Evolutionary conservation across 1,140 invertebrate species (phyloP), one percentile per base, ranked within the genome.

Genomic region (Achroia grisella): DNA sequence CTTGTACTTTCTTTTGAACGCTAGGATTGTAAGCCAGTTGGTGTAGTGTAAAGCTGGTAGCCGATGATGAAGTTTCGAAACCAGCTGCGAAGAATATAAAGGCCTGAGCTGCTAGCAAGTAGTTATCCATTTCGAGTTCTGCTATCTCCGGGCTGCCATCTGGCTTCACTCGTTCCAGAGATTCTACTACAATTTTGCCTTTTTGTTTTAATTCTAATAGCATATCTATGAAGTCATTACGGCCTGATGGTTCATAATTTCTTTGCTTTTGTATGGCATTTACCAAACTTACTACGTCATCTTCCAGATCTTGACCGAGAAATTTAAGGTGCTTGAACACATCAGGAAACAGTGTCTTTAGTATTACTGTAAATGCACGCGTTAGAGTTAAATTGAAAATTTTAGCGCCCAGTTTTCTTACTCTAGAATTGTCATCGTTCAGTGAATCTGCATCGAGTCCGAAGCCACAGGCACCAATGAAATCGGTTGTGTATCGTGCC

Each of bases 401-500:
- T 8, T 42, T 48, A 6, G n/a, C 28, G 3, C 52, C 52, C 6
- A 54, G 42, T 12, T 54, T 27, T 14, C 45, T 29, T 32, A 54
- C 40, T 8, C 23, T 10, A 3, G 51, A 53, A 13, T 53, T 34
- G n/a, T 53, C 44, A 5, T 59, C 55, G 23, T 32, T 41, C 6
- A 67, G 56, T 8, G 58, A 53, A 35, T 64, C 46, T 28, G 44
- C 33, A 10, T 45, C 45, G 10, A 69, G 48, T 8, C 53, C 66
- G 33, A 58, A 71, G 14, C 59, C 76, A 23, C 58, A 56, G 2
- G 65, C 69, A 10, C 48, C 48, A 9, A 51, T 51, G 13, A 44
- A 51, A 32, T 51, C 48, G 5, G 48, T 51, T 1, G 73, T 74
- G 23, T 67, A 84, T 35, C 71, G 68, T 0, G 68, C 52, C 12